These are phyloP conservation scores for Dendroctonus ponderosae DNA, from an alignment of 1,140 invertebrate genomes.

Conservation along the genomic window DNA sequence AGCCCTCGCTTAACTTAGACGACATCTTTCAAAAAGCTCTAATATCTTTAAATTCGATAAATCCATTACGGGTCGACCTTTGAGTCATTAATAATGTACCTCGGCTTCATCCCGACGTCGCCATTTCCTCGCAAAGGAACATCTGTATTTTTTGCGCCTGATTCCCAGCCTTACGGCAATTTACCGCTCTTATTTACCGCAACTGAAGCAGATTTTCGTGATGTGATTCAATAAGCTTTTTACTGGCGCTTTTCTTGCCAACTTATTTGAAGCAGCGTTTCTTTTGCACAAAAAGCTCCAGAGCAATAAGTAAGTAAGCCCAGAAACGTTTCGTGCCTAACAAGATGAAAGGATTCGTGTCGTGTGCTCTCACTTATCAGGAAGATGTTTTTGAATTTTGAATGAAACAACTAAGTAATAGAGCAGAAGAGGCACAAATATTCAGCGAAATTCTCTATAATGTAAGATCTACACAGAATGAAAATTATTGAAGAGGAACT, in stretches of 20 bases:
- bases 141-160: conserved; percentile 36
- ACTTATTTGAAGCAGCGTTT: conserved; percentile 35
- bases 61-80: conserved; percentile 32
- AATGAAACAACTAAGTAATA: too few species aligned
- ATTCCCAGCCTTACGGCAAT: conserved; percentile 35
- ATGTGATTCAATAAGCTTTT: conserved; percentile 51
- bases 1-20: conserved; percentile 1
- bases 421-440: too few species aligned
- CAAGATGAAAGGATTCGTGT: too few species aligned
- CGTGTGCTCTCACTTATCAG: too few species aligned
- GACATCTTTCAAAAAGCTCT: conserved; percentile 29
- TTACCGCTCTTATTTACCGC: conserved; percentile 41
- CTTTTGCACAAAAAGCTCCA: conserved; percentile 27
- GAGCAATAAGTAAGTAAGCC: conserved; percentile 43
- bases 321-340: conserved; percentile 3
- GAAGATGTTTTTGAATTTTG: too few species aligned
- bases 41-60: conserved; percentile 35
- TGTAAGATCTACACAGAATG: too few species aligned
- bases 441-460: too few species aligned
- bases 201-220: conserved; percentile 42
- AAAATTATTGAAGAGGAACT: too few species aligned
- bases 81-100: conserved; percentile 32
- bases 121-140: conserved; percentile 21
- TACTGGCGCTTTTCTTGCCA: conserved; percentile 39
- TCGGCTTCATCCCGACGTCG: conserved; percentile 2